Percentiles rank a stretch among this genome's conserved stretches.
These are phyloP conservation scores for Drosophila nigromelanica DNA, from an alignment of 1,140 invertebrate species.

Conservation along the genomic window DNA sequence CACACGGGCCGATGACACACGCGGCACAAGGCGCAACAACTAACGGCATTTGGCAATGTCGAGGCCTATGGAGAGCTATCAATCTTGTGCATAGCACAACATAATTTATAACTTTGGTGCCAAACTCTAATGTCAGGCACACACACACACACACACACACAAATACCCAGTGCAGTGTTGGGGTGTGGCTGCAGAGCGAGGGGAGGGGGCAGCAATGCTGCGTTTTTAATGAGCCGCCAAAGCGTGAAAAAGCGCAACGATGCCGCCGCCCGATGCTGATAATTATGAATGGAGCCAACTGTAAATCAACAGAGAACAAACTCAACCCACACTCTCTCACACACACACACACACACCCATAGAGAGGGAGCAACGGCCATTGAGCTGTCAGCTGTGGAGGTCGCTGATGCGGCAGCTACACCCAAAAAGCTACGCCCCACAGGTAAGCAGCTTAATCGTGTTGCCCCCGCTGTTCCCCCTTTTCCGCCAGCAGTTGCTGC, in stretches of 20 bases:
- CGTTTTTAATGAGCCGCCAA: constrained; percentile 81
- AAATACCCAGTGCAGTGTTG: constrained; percentile 31
- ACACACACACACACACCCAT: constrained; percentile 11
- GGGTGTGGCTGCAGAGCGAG: constrained; percentile 33
- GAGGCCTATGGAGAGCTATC: constrained; percentile 68
- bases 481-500: constrained; percentile 14
- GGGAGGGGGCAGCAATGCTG: constrained; percentile 18
- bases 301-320: constrained; percentile 68
- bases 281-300: constrained; percentile 81
- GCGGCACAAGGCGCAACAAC: constrained; percentile 35
- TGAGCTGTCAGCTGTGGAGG: constrained; percentile 73
- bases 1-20: constrained; percentile 45
- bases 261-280: constrained; percentile 48
- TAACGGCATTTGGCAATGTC: constrained; percentile 55
- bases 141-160: constrained; percentile 6
- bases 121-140: constrained; percentile 32
- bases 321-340: constrained; percentile 28
- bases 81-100: constrained; percentile 75
- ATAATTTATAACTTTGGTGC: constrained; percentile 72
- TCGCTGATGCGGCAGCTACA: constrained; percentile 79
- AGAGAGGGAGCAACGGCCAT: constrained; percentile 48
- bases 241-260: constrained; percentile 78
- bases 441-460: constrained; percentile 80
- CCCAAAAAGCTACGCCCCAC: constrained; percentile 77
- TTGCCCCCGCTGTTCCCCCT: constrained; percentile 10